phyloP scores from a whole-genome alignment of 2,888 invertebrate species.

The Lottia scabra region DNA sequence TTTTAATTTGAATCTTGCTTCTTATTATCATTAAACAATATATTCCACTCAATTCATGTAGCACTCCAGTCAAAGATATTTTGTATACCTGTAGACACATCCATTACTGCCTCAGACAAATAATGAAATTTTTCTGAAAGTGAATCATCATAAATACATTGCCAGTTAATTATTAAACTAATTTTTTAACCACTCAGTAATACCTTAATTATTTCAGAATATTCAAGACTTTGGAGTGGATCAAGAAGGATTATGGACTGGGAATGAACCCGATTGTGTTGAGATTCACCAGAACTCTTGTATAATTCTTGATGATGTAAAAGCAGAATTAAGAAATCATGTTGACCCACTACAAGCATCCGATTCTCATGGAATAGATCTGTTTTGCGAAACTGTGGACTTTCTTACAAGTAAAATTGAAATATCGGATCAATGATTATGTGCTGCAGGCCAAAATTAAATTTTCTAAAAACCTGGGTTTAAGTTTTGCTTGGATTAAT shows the following conservation, averaged over 20 bases:
- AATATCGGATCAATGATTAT: neutral
- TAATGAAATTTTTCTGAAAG: neutral
- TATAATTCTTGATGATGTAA: neutral
- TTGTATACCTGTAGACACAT: neutral
- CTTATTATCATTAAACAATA: slow-evolving; percentile 1
- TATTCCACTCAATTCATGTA: slow-evolving; percentile 4
- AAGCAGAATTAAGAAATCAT: slow-evolving; percentile 5
- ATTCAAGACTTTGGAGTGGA: slow-evolving; percentile 2
- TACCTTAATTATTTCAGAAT: neutral
- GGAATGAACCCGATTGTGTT: slow-evolving; percentile 1
- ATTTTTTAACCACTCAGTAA: neutral
- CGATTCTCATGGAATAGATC: slow-evolving; percentile 1
- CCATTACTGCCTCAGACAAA: neutral
- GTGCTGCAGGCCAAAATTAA: neutral
- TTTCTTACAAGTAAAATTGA: slow-evolving; percentile 3
- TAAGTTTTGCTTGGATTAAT: too few species aligned
- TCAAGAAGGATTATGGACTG: slow-evolving; percentile 1
- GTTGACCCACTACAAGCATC: slow-evolving; percentile 5
- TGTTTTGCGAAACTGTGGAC: slow-evolving; percentile 2
- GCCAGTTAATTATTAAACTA: neutral
- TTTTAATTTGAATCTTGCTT: neutral
- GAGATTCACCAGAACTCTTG: slow-evolving; percentile 6
- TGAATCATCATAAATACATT: neutral
- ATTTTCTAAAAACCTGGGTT: too few species aligned
- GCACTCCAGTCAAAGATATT: neutral